These are phyloP conservation scores for Azemiops feae DNA, from an alignment of 2,113 vertebrate species.

Conservation along the genomic window DNA sequence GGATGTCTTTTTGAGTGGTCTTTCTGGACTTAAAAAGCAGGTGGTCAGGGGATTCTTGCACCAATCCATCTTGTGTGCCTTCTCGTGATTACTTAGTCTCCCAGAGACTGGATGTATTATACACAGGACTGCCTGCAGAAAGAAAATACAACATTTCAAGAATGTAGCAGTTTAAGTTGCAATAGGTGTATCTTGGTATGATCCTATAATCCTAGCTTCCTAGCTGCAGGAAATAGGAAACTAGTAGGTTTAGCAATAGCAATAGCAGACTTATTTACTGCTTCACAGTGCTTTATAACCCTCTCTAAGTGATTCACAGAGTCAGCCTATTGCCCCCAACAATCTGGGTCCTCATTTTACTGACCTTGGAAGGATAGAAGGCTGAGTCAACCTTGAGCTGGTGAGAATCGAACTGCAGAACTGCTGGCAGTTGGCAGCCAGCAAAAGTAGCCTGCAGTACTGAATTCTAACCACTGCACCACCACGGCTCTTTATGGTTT, in stretches of 20 bases:
- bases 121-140: background rate
- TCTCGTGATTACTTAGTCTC: background rate
- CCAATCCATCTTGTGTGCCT: background rate
- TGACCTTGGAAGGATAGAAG: no score
- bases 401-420: no score
- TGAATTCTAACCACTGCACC: no score
- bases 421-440: no score
- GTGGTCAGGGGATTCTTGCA: background rate
- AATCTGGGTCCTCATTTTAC: no score
- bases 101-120: background rate
- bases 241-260: background rate
- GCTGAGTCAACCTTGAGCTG: no score
- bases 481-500: background rate
- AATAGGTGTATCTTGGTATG: background rate
- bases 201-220: background rate
- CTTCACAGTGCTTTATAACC: no score
- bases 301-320: no score
- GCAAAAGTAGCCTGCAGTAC: no score
- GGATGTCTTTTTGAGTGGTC: background rate
- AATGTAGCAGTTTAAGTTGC: background rate
- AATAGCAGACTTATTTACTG: no score
- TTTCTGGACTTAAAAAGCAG: background rate
- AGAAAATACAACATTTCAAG: background rate
- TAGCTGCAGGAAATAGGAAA: background rate
- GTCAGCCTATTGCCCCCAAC: no score